These are phyloP conservation scores for Procavia capensis DNA, from an alignment of 2,113 vertebrate species.

Conservation along the genomic window DNA sequence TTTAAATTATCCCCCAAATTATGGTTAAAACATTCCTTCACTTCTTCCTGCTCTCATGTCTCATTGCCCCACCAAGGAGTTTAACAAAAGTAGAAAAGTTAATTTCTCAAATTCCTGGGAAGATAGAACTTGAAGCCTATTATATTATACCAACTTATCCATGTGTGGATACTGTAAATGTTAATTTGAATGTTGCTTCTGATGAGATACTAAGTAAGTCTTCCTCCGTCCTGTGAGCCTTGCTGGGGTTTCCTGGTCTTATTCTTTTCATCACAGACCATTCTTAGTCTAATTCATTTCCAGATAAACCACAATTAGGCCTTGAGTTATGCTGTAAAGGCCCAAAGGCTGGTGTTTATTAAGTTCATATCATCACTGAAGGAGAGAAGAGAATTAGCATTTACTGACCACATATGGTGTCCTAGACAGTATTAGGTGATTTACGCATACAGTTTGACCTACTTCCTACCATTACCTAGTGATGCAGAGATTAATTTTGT, in stretches of 20 bases:
- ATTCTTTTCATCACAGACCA: background rate
- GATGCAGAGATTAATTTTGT: background rate
- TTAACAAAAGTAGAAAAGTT: background rate
- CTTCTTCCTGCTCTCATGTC: background rate
- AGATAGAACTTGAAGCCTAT: background rate
- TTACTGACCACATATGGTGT: background rate
- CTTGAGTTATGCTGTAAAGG: constrained; percentile 3
- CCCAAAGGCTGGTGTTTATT: background rate
- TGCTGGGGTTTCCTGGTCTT: background rate
- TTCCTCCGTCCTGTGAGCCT: background rate
- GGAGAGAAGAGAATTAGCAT: background rate
- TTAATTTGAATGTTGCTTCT: constrained; percentile 49
- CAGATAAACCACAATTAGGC: background rate
- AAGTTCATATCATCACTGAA: background rate
- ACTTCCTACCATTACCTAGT: background rate
- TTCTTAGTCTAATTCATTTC: background rate
- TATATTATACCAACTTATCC: background rate
- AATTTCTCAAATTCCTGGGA: constrained; percentile 46
- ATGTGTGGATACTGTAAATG: background rate
- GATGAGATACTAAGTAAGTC: background rate
- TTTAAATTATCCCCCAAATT: background rate
- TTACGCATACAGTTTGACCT: background rate
- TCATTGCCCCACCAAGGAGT: background rate
- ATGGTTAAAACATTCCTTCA: background rate
- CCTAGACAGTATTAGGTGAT: background rate